Percentiles rank a stretch among this genome's conserved stretches.
These are phyloP conservation scores for Caligus rogercresseyi DNA, from an alignment of 1,140 invertebrate genomes.

Conservation along the genomic window DNA sequence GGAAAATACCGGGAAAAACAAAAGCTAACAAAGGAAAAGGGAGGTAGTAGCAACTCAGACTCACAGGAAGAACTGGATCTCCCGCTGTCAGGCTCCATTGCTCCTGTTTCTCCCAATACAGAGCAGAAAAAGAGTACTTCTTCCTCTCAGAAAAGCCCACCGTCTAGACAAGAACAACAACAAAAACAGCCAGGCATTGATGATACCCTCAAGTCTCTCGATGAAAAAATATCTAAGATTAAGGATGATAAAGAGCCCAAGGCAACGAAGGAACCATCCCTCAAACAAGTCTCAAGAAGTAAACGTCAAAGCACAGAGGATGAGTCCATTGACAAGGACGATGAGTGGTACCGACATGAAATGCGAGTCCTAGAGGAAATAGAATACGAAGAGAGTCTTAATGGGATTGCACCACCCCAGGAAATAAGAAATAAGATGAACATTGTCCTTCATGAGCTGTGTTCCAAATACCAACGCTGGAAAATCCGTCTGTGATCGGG, in stretches of 20 bases:
- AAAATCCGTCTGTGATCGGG: background rate
- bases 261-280: too few species aligned
- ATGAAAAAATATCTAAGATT: conserved; percentile 17
- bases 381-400: conserved; percentile 41
- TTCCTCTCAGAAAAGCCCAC: background rate
- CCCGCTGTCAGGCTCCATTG: background rate
- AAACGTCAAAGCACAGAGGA: conserved; percentile 63
- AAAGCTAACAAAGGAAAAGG: conserved; percentile 18
- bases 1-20: conserved; percentile 60
- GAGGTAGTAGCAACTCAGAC: conserved; percentile 15
- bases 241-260: background rate
- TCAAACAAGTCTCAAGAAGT: too few species aligned
- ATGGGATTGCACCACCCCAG: conserved; percentile 30
- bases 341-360: conserved; percentile 82
- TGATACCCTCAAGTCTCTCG: conserved; percentile 4
- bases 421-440: conserved; percentile 23
- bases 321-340: conserved; percentile 77
- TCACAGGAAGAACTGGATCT: conserved; percentile 20
- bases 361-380: conserved; percentile 64
- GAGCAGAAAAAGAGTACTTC: background rate
- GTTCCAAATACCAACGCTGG: conserved; percentile 6
- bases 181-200: conserved; percentile 7
- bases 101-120: background rate
- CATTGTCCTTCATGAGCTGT: conserved; percentile 23
- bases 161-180: background rate